Evolutionary conservation across 2,113 vertebrate genomes (phyloP), one percentile per base, ranked within the genome.

Genomic region (Semicossyphus pulcher): DNA sequence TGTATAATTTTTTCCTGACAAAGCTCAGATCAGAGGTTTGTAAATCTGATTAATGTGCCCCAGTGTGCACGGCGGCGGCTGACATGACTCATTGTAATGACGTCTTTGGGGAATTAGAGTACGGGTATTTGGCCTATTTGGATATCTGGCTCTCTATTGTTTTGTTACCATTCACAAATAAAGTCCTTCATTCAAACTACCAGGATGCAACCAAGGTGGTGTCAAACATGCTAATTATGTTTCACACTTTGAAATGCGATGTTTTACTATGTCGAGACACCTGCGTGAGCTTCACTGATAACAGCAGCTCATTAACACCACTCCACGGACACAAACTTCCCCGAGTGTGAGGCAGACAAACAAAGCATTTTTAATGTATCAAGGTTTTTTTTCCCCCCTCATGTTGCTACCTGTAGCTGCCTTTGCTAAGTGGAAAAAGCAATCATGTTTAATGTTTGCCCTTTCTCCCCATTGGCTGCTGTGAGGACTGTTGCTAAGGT

Each of bases 401-500:
- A 26, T 36, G 39, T 18, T 37, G 23, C 51, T 28, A 36, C 44
- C 23, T 45, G 1, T 26, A 26, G 14, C 34, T 44, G 41, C 14
- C n/a, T 75, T 70, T 70, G 65, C 52, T 53, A 58, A 64, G 51
- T n/a, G 56, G 44, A 49, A 41, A 56, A 61, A 65, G 32, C 56
- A 58, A 41, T 70, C 2, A 52, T 53, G 39, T 41, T 54, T 54
- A 56, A 23, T 67, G 78, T 80, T 59, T 76, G 57, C 60, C 45
- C 48, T 72, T 28, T 54, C n/a, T 69, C 2, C 29, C 16, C 14
- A 61, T 58, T 83, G 82, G 68, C 44, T 74, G 58, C 57, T 14
- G 34, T 36, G 59, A 45, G 18, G 39, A 18, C 14, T 60, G 77
- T 88, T 80, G 72, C 74, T 76, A 84, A 23, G 76, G 85, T 80